Conservation (phyloP, 2,888 invertebrate genomes). For the Agrotis puta region DNA sequence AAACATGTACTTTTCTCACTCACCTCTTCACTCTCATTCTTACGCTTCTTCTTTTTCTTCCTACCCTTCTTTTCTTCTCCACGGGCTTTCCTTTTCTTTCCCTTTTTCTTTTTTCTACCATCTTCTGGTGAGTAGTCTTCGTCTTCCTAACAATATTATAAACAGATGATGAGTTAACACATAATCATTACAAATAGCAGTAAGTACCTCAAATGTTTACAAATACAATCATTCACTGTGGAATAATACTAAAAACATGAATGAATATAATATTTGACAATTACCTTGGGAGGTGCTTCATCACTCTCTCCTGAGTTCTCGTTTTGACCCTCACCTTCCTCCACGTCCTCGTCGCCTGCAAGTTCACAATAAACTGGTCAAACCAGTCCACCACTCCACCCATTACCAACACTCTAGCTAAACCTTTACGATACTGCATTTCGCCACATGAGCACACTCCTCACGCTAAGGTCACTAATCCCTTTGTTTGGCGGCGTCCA, state of each 20-base stretch:
- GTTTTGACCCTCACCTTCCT: constrained; percentile 92
- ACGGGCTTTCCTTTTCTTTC: constrained; percentile 97
- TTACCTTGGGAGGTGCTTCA: constrained; percentile 92
- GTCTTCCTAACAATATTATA: constrained; percentile 92
- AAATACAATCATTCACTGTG: constrained; percentile 55
- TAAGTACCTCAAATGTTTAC: constrained; percentile 59
- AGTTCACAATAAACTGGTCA: constrained; percentile 85
- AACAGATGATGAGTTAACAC: constrained; percentile 34
- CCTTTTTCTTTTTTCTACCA: constrained; percentile 96
- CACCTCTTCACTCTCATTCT: constrained; percentile 96
- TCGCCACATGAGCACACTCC: constrained; percentile 80
- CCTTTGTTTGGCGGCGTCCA: constrained; percentile 95
- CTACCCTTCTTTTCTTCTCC: constrained; percentile 98
- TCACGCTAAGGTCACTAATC: constrained; percentile 92
- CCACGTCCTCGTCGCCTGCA: constrained; percentile 93
- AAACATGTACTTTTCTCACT: constrained; percentile 51
- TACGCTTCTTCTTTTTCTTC: constrained; percentile 98
- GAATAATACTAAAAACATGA: constrained; percentile 46
- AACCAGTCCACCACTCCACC: constrained; percentile 78
- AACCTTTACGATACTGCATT: constrained; percentile 73
- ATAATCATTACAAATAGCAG: constrained; percentile 47
- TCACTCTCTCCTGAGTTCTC: constrained; percentile 95
- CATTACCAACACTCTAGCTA: constrained; percentile 75
- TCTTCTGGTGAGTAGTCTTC: constrained; percentile 97
- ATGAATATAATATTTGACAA: constrained; percentile 49